Evolutionary conservation across 2,888 invertebrate genomes (phyloP), one percentile per base, ranked within the genome.

Genomic region (Drosophila borborema): DNA sequence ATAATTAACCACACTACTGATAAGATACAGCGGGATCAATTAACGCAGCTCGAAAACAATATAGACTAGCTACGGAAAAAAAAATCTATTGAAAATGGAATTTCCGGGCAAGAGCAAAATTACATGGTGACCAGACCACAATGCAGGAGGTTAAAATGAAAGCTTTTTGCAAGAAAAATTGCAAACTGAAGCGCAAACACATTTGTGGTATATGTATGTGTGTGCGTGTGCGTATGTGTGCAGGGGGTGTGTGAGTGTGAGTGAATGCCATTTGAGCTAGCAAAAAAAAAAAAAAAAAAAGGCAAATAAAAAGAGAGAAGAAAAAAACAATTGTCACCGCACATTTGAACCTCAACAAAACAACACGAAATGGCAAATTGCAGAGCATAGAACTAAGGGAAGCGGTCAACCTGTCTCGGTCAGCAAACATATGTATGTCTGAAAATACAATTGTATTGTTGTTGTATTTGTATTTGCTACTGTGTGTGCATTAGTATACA

Each of bases 291-390:
- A 65, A 66, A 2, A 79, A 73, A 23, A 23, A 23, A n/a, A n/a
- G 23, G 66, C 74, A 71, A 65, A 65, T 56, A 70, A 70, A 76
- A 74, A 74, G 69, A 67, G 71, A 72, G 59, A 65, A 72, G 59
- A 65, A 18, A 51, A 67, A 74, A 83, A 76, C 85, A 89, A 86
- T 89, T 89, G 89, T 87, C 89, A 80, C 87, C 86, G 64, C 89
- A 89, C 72, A 86, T 75, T 72, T 88, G 74, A 63, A 60, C 62
- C 79, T 56, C 87, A 65, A 73, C 73, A 73, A 82, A 88, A 82
- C 73, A 77, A 72, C 74, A 68, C 60, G 43, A 66, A 68, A 70
- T 72, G 69, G 68, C 89, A 86, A 86, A 87, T 86, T 86, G 84
- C 82, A 81, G 71, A 65, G 67, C 73, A 67, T 63, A 61, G 54